A percentile compares a stretch with the other conserved stretches of the same genome.
These are phyloP conservation scores for Erpobdella octoculata DNA, from an alignment of 2,888 invertebrate genomes.

Conservation along the genomic window DNA sequence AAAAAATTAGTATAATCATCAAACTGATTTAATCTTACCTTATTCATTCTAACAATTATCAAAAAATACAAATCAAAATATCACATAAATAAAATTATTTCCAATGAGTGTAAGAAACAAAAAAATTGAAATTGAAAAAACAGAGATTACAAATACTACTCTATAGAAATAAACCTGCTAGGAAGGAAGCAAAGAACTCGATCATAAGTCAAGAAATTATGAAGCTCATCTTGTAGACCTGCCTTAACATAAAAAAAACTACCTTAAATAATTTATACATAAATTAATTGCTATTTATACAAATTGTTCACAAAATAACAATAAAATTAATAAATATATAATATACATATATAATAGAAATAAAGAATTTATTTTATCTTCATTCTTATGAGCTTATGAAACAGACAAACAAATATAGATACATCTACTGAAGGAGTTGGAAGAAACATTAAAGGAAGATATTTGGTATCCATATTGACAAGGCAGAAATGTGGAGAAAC, in stretches of 20 bases:
- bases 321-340: too few species aligned
- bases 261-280: neutral
- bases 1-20: neutral
- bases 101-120: neutral
- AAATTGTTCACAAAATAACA: too few species aligned
- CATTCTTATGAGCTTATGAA: too few species aligned
- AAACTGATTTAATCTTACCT: neutral
- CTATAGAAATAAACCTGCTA: conserved; percentile 3
- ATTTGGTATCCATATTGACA: conserved; percentile 21
- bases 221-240: neutral
- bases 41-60: neutral
- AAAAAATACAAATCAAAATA: neutral
- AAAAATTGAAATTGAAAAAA: too few species aligned
- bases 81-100: neutral
- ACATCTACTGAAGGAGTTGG: too few species aligned
- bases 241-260: neutral
- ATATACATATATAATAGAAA: too few species aligned
- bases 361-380: too few species aligned
- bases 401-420: too few species aligned
- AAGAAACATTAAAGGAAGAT: conserved; percentile 1
- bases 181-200: conserved; percentile 18
- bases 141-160: too few species aligned
- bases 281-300: too few species aligned
- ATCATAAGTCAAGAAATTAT: conserved; percentile 11
- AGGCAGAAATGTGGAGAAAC: conserved; percentile 9